Percentiles rank a stretch among this genome's conserved stretches.
phyloP scores from a whole-genome alignment of 2,113 vertebrate species.

The Pseudopipra pipra region DNA sequence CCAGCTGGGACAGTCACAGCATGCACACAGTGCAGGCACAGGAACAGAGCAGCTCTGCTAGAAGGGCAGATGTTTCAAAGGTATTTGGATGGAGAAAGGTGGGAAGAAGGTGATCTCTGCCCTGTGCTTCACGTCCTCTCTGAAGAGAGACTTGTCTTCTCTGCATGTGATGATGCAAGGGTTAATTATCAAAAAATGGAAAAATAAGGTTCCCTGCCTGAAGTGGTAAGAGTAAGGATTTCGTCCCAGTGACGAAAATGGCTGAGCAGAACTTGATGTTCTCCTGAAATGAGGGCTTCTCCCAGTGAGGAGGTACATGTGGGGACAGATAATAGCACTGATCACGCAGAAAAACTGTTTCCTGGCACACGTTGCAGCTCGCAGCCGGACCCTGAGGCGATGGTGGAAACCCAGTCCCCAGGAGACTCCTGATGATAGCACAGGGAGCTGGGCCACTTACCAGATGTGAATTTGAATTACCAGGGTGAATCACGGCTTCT shows the following conservation, averaged over 20 bases:
- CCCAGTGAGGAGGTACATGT: background rate
- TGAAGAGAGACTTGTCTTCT: background rate
- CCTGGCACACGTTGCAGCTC: background rate
- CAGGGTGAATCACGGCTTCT: background rate
- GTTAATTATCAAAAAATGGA: background rate
- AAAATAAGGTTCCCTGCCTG: background rate
- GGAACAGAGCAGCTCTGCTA: background rate
- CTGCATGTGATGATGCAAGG: accelerated
- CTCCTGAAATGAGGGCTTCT: background rate
- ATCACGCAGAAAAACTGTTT: background rate
- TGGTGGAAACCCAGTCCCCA: background rate
- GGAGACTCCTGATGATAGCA: background rate
- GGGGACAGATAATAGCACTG: background rate
- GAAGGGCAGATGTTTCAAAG: background rate
- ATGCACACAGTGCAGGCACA: background rate
- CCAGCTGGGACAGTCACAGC: background rate
- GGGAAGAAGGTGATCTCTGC: background rate
- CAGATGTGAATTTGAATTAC: background rate
- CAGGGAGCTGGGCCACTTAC: background rate
- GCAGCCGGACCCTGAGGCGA: background rate
- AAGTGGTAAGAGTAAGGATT: background rate
- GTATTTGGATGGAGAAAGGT: background rate
- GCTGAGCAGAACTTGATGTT: background rate
- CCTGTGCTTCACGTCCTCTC: background rate
- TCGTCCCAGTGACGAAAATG: background rate